These are phyloP conservation scores for Sebastes minor DNA, from an alignment of 2,797 vertebrate genomes.

Conservation along the genomic window DNA sequence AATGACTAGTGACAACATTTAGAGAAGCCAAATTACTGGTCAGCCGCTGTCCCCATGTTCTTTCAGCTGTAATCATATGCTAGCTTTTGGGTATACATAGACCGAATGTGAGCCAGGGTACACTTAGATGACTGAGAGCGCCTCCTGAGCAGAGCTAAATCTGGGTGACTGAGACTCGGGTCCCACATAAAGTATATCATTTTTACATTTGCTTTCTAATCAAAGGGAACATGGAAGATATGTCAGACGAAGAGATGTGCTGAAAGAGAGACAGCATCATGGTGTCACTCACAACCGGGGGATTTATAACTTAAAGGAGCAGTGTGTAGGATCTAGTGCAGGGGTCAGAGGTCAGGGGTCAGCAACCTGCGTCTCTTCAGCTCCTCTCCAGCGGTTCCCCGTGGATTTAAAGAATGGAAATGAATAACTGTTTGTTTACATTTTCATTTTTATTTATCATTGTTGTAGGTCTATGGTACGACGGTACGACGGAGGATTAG, in stretches of 20 bases:
- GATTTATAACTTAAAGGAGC: neutral
- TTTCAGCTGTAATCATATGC: slow-evolving; percentile 69
- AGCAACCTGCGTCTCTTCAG: too few relatives aligned
- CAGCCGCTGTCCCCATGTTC: slow-evolving; percentile 64
- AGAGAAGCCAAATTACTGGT: slow-evolving; percentile 62
- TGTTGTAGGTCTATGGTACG: too few relatives aligned
- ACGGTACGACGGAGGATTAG: too few relatives aligned
- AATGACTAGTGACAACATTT: slow-evolving; percentile 60
- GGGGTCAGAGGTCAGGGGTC: too few relatives aligned
- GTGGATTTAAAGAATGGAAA: too few relatives aligned
- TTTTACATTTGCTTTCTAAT: slow-evolving; percentile 57
- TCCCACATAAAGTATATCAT: slow-evolving; percentile 56
- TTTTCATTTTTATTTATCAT: too few relatives aligned
- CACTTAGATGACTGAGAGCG: slow-evolving; percentile 56
- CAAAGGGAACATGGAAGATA: slow-evolving; percentile 34
- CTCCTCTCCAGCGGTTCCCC: too few relatives aligned
- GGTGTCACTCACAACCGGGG: neutral
- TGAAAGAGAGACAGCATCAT: neutral
- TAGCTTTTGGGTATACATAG: slow-evolving; percentile 44
- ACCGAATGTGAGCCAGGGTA: slow-evolving; percentile 47
- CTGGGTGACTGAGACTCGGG: slow-evolving; percentile 44
- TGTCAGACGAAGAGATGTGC: slow-evolving; percentile 15
- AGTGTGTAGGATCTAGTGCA: too few relatives aligned
- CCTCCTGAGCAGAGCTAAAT: slow-evolving; percentile 58
- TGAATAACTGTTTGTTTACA: too few relatives aligned